These are phyloP conservation scores for Ceratotherium simum DNA, from an alignment of 2,113 vertebrate species.

Conservation along the genomic window DNA sequence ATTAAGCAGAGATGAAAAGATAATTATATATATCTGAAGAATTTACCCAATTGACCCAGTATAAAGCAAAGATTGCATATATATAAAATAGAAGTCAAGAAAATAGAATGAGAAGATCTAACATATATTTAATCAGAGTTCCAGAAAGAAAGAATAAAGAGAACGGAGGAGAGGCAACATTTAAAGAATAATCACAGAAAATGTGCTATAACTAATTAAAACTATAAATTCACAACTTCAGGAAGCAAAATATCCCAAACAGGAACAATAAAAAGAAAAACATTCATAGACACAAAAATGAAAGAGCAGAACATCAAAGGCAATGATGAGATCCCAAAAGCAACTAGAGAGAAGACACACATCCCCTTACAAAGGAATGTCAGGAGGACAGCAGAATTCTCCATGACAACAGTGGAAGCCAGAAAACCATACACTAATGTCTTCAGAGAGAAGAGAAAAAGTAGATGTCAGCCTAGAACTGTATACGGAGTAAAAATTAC, in stretches of 20 bases:
- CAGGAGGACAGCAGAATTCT: neutral
- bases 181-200: neutral
- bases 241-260: neutral
- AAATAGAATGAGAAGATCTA: neutral
- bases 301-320: neutral
- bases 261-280: neutral
- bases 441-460: neutral
- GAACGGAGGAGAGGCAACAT: neutral
- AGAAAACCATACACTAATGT: neutral
- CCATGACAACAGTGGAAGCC: neutral
- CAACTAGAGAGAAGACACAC: neutral
- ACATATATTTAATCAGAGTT: neutral
- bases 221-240: neutral
- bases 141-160: neutral
- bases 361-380: neutral
- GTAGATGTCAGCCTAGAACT: neutral
- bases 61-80: neutral
- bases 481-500: neutral
- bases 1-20: neutral
- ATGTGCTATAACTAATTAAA: neutral
- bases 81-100: neutral
- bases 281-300: neutral
- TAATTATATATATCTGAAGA: neutral
- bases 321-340: neutral
- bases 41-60: neutral